Base-by-base conservation (phyloP, 2,888 invertebrate species). In the Apotomis betuletana region DNA sequence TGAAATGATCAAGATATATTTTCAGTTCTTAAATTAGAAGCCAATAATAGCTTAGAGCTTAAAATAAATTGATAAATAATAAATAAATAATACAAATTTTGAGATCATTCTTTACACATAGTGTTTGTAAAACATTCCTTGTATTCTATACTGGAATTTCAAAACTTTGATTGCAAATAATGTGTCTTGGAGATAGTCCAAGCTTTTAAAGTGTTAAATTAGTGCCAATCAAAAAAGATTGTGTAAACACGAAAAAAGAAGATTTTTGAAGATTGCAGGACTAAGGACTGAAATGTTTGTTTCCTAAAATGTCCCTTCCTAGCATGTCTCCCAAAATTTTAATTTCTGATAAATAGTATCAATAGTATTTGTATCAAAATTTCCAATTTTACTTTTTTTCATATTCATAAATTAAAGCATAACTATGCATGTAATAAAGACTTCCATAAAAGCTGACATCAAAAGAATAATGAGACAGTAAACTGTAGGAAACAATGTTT, bases 191-290 rank as follows among this genome's bases (percentile, higher is more conserved):
- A 75, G 68, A 63, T 74, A 70, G 58, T 73, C 73, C 75, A 72
- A 70, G 62, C 70, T 8, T 10, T 69, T 65, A 76, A 74, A 58
- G 76, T 74, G 9, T 9, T 49, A 49, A 10, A 10, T 77, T 70
- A 73, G 85, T 84, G 83, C 83, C 76, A 77, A 79, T 78, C 74
- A n/a, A 67, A 67, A 55, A 58, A 73, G 9, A 38, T 67, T 63
- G 71, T 69, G 67, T 68, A 54, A 46, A 68, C 57, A 69, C 52
- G 57, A 70, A 75, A 27, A 51, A 64, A 64, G 64, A 27, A 27
- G 27, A 27, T 27, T 27, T 68, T 52, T 57, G 10, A 60, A 58
- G 54, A n/a, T 61, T 41, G 27, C 60, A 8, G 70, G 27, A 27
- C 27, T 27, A 27, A 27, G 27, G 2, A 27, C 27, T 27, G 27